Conservation (phyloP, 2,888 invertebrate genomes). For the Pilophorus perplexus region DNA sequence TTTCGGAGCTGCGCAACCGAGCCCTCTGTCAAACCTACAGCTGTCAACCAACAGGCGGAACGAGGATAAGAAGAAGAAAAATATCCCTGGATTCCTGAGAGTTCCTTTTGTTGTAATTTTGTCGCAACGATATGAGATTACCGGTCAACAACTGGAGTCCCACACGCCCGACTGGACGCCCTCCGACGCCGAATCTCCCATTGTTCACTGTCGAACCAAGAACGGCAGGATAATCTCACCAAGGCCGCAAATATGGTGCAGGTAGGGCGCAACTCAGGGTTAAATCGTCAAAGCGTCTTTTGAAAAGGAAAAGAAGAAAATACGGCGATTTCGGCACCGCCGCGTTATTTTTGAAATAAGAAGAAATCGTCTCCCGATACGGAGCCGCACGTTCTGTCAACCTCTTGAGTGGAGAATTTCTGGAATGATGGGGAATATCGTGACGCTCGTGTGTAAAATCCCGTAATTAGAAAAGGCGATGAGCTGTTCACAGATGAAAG, state of each 20-base stretch:
- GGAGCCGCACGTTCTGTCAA: too few species aligned
- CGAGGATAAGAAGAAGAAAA: not conserved
- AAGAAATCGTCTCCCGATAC: too few species aligned
- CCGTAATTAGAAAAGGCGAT: slow-evolving; percentile 24
- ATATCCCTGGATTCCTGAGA: not conserved
- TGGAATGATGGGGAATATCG: not conserved
- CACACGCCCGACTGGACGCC: not conserved
- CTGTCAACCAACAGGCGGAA: not conserved
- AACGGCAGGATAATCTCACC: too few species aligned
- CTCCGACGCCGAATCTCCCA: too few species aligned
- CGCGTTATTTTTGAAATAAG: too few species aligned
- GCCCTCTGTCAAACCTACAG: not conserved
- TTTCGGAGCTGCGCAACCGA: not conserved
- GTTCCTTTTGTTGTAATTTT: not conserved
- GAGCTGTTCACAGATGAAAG: slow-evolving; percentile 17
- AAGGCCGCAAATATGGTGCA: too few species aligned
- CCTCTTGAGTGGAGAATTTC: too few species aligned
- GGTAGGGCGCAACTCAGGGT: too few species aligned
- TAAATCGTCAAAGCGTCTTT: too few species aligned
- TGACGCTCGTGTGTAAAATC: slow-evolving; percentile 4
- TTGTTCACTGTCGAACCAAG: too few species aligned
- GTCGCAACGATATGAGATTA: slow-evolving; percentile 7
- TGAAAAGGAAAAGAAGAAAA: too few species aligned
- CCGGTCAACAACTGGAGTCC: not conserved
- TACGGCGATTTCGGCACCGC: too few species aligned